A percentile compares a stretch with the other conserved stretches of the same genome.
phyloP scores from a whole-genome alignment of 2,888 invertebrate genomes.

The Orthosia gothica region DNA sequence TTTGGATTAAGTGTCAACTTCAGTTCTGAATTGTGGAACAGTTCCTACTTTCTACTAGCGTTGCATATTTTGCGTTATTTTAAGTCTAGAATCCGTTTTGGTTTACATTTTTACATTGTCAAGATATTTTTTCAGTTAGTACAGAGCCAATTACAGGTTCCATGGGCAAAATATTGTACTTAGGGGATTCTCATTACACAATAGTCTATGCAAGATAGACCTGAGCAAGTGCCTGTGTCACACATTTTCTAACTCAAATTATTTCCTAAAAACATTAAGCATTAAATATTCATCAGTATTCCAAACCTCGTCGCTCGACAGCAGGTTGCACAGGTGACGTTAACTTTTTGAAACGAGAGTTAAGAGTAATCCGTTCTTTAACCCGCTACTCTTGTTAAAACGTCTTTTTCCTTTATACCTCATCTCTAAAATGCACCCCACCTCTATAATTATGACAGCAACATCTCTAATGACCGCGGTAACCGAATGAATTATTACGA shows the following conservation, averaged over 20 bases:
- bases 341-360: slow-evolving; percentile 37
- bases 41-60: neutral
- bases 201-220: no score
- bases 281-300: neutral
- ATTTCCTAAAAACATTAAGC: neutral
- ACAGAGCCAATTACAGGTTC: no score
- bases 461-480: slow-evolving; percentile 53
- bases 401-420: slow-evolving; percentile 34
- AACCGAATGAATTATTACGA: slow-evolving; percentile 55
- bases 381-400: slow-evolving; percentile 5
- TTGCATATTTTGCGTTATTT: neutral
- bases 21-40: neutral
- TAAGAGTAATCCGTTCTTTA: slow-evolving; percentile 25
- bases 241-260: neutral
- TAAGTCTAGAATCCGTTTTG: neutral
- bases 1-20: neutral
- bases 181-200: no score
- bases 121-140: no score
- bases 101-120: no score
- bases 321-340: slow-evolving; percentile 29
- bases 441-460: slow-evolving; percentile 31
- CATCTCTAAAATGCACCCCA: slow-evolving; percentile 41
- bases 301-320: slow-evolving; percentile 13
- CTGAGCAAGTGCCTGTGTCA: no score
- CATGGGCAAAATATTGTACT: no score